phyloP scores from a whole-genome alignment of 2,797 vertebrate species.

The Mormyrus proboscirostris region DNA sequence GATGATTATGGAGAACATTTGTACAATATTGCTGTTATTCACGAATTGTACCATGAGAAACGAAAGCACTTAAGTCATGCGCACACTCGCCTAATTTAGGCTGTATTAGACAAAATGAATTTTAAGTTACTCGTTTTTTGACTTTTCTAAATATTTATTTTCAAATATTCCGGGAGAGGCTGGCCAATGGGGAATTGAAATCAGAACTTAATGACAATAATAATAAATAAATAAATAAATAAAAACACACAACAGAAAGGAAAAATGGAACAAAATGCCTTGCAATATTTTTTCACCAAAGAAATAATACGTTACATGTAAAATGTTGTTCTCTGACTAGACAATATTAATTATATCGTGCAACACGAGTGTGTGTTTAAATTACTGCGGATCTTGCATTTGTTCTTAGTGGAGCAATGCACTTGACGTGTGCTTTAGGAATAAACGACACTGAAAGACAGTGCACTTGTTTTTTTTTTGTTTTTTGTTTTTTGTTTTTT shows the following conservation, averaged over 20 bases:
- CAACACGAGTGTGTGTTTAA: not conserved
- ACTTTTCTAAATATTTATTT: not conserved
- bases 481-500: not conserved
- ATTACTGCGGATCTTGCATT: not conserved
- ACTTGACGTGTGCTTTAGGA: not conserved
- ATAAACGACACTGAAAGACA: not conserved
- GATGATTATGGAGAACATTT: not conserved
- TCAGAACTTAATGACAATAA: constrained; percentile 7
- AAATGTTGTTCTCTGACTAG: not conserved
- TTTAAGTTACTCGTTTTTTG: not conserved
- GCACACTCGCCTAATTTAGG: not conserved
- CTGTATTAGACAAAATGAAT: not conserved
- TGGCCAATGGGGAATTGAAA: not conserved
- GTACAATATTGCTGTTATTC: not conserved
- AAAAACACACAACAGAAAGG: not conserved
- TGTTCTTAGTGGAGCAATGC: not conserved
- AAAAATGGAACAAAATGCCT: not conserved
- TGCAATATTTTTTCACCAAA: not conserved
- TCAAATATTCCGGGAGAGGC: not conserved
- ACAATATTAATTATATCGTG: not conserved
- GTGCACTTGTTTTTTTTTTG: not conserved
- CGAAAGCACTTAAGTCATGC: not conserved
- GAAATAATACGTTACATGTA: not conserved
- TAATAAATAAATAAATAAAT: constrained; percentile 4
- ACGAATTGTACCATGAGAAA: not conserved